Evolutionary conservation across 2,888 invertebrate genomes (phyloP), one percentile per base, ranked within the genome.

Genomic region (Xanthorhoe designata): DNA sequence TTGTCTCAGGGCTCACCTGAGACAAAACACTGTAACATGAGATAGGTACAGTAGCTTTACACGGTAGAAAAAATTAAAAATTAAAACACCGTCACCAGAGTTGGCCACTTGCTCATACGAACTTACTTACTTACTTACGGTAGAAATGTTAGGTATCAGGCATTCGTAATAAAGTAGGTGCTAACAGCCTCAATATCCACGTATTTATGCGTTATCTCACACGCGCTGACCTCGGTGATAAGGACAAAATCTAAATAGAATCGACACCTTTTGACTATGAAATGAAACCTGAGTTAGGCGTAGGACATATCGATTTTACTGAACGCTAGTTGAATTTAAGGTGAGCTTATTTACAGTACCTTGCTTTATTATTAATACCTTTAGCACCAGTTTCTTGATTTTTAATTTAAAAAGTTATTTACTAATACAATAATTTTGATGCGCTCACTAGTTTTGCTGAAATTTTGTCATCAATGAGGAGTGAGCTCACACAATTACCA

Each of bases 231-330:
- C 67, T 67, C 63, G 55, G 4, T 53, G 63, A 63, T 63, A 67
- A 63, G 67, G 67, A 67, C 67, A 67, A 56, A 60, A 67, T 67
- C 60, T 67, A 59, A 63, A 66, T 66, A 59, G 59, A 59, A 60
- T 51, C 32, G 60, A 60, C 47, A 56, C 52, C 52, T 47, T 55
- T 56, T 47, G 65, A 61, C 61, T 65, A 47, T 65, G 42, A 6
- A 60, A 60, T 65, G 50, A 59, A 59, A 59, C 59, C 13, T 55
- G 50, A 55, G 18, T 54, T 50, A 62, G 38, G 50, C 49, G 8
- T 59, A 42, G 58, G 45, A 24, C 58, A 62, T 42, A 62, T 13
- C 38, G 38, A 42, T 42, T n/a, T 42, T 42, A 13, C 38, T 3
- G 38, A 13, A 42, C 38, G 5, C 38, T 13, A 42, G 38, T 42